phyloP scores from a whole-genome alignment of 2,113 vertebrate species.

The Phrynosoma blainvillii region DNA sequence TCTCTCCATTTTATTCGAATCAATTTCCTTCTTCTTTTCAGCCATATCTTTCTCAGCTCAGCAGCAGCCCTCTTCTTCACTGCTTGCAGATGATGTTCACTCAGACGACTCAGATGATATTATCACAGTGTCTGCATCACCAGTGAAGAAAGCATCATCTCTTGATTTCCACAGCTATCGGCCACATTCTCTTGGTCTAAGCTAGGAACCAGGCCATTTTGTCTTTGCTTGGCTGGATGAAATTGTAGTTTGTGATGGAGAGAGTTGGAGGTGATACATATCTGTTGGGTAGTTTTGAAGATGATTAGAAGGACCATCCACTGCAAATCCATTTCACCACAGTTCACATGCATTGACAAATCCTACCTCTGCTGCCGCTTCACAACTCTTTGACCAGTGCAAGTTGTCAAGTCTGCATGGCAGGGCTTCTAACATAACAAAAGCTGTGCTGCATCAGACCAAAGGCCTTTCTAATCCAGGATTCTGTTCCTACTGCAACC shows the following conservation, averaged over 20 bases:
- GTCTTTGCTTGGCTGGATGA: neutral
- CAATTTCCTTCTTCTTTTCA: conserved; percentile 58
- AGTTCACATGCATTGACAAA: too few relatives aligned
- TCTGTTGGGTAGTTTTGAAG: neutral
- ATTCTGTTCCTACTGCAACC: neutral
- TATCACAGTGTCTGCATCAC: conserved; percentile 74
- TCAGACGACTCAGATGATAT: conserved; percentile 90
- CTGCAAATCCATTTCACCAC: neutral
- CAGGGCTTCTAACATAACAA: neutral
- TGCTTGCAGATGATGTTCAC: conserved; percentile 55
- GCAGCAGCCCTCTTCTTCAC: neutral
- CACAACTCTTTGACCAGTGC: neutral
- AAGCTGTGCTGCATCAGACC: neutral
- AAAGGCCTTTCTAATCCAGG: neutral
- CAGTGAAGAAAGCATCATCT: conserved; percentile 64
- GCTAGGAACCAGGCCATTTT: neutral
- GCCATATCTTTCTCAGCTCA: conserved; percentile 39
- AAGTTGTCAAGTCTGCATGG: neutral
- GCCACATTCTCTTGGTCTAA: neutral
- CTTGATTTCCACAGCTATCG: neutral
- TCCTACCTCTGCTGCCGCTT: neutral
- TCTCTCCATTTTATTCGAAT: neutral
- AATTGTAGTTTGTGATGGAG: neutral
- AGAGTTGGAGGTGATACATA: too few relatives aligned
- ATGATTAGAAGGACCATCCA: neutral